Evolutionary conservation across 2,113 vertebrate species (phyloP).

Genomic region (Epinephelus lanceolatus): DNA sequence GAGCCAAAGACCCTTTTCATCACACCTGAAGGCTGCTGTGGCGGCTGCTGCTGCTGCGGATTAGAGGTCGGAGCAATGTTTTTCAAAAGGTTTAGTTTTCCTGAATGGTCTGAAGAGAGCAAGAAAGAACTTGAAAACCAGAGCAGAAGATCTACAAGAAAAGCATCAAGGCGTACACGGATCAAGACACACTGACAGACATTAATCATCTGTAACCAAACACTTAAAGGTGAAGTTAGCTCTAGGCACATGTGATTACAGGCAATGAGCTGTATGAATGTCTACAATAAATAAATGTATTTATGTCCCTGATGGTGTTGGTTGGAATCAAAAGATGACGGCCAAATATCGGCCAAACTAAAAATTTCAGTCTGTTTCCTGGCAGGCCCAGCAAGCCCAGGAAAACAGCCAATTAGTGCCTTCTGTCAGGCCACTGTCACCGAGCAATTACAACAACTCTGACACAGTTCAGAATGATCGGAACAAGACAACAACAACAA

Average conservation of each 20-base stretch:
- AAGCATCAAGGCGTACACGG: neutral
- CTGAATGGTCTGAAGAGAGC: constrained; percentile 6
- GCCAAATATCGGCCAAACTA: constrained; percentile 37
- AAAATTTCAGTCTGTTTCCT: constrained; percentile 15
- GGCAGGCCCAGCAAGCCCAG: constrained; percentile 20
- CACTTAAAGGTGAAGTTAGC: neutral
- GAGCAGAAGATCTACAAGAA: neutral
- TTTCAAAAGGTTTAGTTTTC: constrained; percentile 10
- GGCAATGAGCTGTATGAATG: neutral
- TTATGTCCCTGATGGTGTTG: neutral
- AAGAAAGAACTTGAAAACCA: neutral
- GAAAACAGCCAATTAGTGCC: constrained; percentile 47
- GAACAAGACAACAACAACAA: constrained; percentile 24
- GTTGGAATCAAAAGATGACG: constrained; percentile 29
- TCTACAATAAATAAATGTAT: neutral
- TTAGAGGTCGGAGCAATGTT: constrained; percentile 17
- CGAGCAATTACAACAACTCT: constrained; percentile 57
- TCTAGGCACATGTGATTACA: neutral
- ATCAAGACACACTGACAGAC: neutral
- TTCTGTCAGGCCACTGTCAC: constrained; percentile 38
- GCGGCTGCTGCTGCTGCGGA: neutral
- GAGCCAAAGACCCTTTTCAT: constrained; percentile 30
- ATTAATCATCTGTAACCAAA: neutral
- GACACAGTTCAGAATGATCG: constrained; percentile 29
- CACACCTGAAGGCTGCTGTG: constrained; percentile 39